Evolutionary conservation across 2,797 vertebrate species (phyloP), one percentile per base, ranked within the genome.

Genomic region (Leucoraja ocellata): DNA sequence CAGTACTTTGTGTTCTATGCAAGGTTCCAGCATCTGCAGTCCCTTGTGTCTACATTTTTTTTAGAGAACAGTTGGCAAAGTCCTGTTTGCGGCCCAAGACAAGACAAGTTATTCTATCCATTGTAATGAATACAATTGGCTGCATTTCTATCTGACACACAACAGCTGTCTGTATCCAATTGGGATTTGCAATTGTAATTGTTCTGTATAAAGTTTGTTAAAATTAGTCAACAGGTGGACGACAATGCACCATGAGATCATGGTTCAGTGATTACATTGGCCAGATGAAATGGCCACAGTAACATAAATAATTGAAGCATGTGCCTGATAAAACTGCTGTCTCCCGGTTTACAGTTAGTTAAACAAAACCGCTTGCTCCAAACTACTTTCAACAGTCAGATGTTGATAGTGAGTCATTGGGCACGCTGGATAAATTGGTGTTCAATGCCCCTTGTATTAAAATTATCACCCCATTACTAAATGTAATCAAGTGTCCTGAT

Each of bases 181-280:
- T 91, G 90, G 71, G 28, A 4, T 39, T 54, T 73, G 32, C 25
- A 18, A 74, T n/a, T 10, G 32, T 74, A n/a, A 86, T 63, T 63
- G 28, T 88, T 61, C 58, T 65, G 84, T 32, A 32, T 65, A 88
- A 65, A 25, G 63, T 86, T 84, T 83, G 80, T 83, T 88, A 65
- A 65, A 88, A 88, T 88, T 63, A 88, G n/a, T 88, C 63, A n/a
- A 88, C 58, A 65, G 61, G 61, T 86, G 54, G 84, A n/a, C 63
- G 36, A 14, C 32, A 6, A 65, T 88, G 58, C 83, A 86, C 28
- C n/a, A n/a, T 86, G 83, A 86, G 25, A 32, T 86, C 58, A 63
- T 32, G 58, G 58, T 65, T 65, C 83, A 86, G 6, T 86, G 83
- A 61, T 6, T 61, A 86, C 58, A 86, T 88, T n/a, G 28, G 28